Percentiles rank a stretch among this genome's conserved stretches.
These are phyloP conservation scores for Limnephilus rhombicus DNA, from an alignment of 2,888 invertebrate genomes.

Conservation along the genomic window DNA sequence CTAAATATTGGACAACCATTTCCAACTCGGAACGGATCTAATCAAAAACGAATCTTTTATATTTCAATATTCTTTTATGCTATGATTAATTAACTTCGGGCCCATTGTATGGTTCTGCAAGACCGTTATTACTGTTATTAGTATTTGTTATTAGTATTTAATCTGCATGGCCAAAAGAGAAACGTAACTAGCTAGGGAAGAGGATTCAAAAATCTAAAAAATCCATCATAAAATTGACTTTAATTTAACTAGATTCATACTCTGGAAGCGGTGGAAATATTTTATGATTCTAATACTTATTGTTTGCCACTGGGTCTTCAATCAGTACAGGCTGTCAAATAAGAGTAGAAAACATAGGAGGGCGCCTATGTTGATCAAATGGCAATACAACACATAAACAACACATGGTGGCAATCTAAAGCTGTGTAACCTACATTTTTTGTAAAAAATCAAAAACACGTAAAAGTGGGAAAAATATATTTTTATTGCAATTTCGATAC, in stretches of 20 bases:
- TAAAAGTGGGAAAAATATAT: too few relatives aligned
- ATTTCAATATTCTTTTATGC: neutral
- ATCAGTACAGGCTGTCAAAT: too few relatives aligned
- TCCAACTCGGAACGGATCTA: neutral
- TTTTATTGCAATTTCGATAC: too few relatives aligned
- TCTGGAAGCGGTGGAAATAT: neutral
- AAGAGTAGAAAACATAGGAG: too few relatives aligned
- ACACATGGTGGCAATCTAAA: too few relatives aligned
- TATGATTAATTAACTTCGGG: neutral
- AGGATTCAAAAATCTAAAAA: too few relatives aligned
- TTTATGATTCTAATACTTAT: neutral
- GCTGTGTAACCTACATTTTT: too few relatives aligned
- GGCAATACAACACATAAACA: too few relatives aligned
- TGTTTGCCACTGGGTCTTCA: neutral
- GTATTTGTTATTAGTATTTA: neutral
- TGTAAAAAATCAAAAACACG: too few relatives aligned
- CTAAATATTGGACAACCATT: neutral
- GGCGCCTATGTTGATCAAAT: too few relatives aligned
- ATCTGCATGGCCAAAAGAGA: neutral
- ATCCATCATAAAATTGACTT: neutral
- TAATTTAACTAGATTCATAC: neutral
- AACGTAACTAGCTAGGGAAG: neutral
- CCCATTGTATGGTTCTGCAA: neutral
- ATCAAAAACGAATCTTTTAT: constrained; percentile 1
- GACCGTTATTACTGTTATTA: neutral